Evolutionary conservation across 2,113 vertebrate genomes (phyloP).

Genomic region (Stegastes partitus): DNA sequence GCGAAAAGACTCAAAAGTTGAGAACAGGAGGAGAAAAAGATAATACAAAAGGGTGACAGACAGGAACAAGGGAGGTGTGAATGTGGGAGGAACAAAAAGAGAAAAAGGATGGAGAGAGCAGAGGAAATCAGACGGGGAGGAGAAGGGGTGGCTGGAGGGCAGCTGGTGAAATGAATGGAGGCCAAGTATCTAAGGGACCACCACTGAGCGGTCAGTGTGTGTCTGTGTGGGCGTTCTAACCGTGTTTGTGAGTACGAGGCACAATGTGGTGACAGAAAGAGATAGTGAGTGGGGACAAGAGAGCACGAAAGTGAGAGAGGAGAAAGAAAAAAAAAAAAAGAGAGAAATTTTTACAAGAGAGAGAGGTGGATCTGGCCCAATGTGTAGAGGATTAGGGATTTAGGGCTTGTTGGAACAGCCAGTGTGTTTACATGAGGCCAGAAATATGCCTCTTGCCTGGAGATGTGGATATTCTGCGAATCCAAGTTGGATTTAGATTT

Average conservation of each 20-base stretch:
- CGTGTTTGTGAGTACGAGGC: constrained; percentile 5
- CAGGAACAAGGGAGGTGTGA: background rate
- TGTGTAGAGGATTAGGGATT: constrained; percentile 57
- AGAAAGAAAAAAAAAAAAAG: background rate
- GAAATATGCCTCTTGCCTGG: constrained; percentile 40
- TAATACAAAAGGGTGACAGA: background rate
- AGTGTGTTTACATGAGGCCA: constrained; percentile 34
- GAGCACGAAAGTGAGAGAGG: background rate
- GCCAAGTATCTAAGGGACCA: constrained; percentile 66
- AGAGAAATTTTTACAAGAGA: constrained; percentile 7
- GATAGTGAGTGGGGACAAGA: constrained; percentile 7
- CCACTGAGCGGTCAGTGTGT: constrained; percentile 56
- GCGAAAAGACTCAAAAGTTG: background rate
- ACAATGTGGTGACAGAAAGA: constrained; percentile 19
- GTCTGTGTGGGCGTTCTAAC: constrained; percentile 11
- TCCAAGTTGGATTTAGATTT: constrained; percentile 47
- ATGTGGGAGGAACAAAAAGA: constrained; percentile 3
- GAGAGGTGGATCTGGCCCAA: constrained; percentile 27
- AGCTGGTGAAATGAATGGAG: constrained; percentile 56
- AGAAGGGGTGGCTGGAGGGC: constrained; percentile 16
- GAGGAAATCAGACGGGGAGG: constrained; percentile 2
- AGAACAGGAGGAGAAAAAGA: constrained; percentile 10
- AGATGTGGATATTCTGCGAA: constrained; percentile 43
- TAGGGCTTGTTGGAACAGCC: constrained; percentile 45
- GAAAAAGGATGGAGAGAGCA: constrained; percentile 12